phyloP scores from a whole-genome alignment of 2,797 vertebrate genomes.

The Bradypus variegatus region DNA sequence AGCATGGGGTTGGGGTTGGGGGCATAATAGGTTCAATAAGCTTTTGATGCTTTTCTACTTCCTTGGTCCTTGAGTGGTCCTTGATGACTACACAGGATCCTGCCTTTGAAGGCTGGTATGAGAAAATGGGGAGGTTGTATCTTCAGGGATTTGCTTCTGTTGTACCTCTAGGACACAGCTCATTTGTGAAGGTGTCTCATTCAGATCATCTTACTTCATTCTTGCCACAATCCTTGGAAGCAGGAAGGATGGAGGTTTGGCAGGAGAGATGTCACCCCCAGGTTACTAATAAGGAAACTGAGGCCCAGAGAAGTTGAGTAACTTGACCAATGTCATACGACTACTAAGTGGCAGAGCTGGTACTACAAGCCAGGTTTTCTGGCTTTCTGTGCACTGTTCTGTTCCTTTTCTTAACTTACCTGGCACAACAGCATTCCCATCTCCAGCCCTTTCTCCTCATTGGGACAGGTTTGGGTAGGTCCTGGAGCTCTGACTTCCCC shows the following conservation, averaged over 20 bases:
- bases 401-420: not conserved
- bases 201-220: not conserved
- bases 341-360: not conserved
- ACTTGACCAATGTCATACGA: not conserved
- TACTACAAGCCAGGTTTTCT: not conserved
- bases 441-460: too few relatives aligned
- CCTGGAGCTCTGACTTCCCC: not conserved
- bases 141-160: not conserved
- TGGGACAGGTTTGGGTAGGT: not conserved
- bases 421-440: not conserved
- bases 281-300: conserved; percentile 36
- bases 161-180: not conserved
- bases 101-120: not conserved
- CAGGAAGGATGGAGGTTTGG: not conserved
- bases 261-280: not conserved
- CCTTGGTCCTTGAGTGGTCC: not conserved
- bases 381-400: not conserved
- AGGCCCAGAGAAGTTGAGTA: conserved; percentile 18
- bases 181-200: not conserved
- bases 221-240: not conserved
- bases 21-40: not conserved
- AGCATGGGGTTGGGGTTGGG: too few relatives aligned
- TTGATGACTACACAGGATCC: not conserved
- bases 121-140: not conserved
- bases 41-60: not conserved